Conservation (phyloP, 2,113 vertebrate genomes). For the cattle (Bos taurus) region ARS-UCD2.0 NC_037329.1:24837501-24838000, state of each 20-base stretch:
- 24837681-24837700: not conserved
- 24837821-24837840: not conserved
- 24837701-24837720: not conserved
- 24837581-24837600: too few relatives aligned
- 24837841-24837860: constrained; percentile 1
- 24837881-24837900: not conserved
- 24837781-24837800: not conserved
- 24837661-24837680: not conserved
- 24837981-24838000: not conserved
- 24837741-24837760: not conserved
- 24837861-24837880: not conserved
- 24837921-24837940: not conserved
- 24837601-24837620: too few relatives aligned
- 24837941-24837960: not conserved
- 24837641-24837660: too few relatives aligned
- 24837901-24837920: not conserved
- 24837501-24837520: not conserved
- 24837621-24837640: too few relatives aligned
- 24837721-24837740: not conserved
- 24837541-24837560: not conserved
- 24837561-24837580: not conserved
- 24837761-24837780: not conserved
- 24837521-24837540: not conserved
- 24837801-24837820: not conserved
- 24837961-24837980: not conserved